Evolutionary conservation across 2,888 invertebrate genomes (phyloP).

Genomic region (Drosophila paranaensis): DNA sequence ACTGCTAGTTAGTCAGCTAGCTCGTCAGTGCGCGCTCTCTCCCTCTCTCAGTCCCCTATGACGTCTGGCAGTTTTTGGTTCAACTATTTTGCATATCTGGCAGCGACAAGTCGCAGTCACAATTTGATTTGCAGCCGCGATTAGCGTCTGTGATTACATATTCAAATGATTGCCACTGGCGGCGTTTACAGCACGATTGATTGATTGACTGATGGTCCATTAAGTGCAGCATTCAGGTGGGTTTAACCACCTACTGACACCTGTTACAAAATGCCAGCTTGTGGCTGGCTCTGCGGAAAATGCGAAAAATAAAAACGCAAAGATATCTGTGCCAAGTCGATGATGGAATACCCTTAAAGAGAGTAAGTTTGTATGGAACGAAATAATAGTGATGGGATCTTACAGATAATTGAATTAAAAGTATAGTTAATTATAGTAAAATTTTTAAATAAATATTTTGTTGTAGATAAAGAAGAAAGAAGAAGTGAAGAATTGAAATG

Average conservation of each 20-base stretch:
- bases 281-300: conserved; percentile 5
- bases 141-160: conserved; percentile 67
- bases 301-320: neutral
- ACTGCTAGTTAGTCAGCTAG: conserved; percentile 1
- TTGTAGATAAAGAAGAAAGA: no score
- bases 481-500: no score
- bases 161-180: conserved; percentile 74
- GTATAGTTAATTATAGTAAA: neutral
- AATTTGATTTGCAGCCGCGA: conserved; percentile 70
- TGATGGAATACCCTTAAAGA: neutral
- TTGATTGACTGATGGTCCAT: conserved; percentile 62
- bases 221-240: conserved; percentile 36
- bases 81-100: conserved; percentile 53
- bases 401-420: neutral
- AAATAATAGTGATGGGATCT: neutral
- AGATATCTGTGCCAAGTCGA: neutral
- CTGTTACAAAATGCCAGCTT: conserved; percentile 25
- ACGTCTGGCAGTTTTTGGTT: conserved; percentile 4
- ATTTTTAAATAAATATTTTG: neutral
- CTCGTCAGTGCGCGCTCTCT: neutral
- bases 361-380: neutral
- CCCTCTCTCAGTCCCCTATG: neutral
- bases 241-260: conserved; percentile 25
- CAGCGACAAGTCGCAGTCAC: conserved; percentile 49
- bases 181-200: conserved; percentile 52